These are phyloP conservation scores for Lacanobia oleracea DNA, from an alignment of 2,888 invertebrate genomes.

Conservation along the genomic window DNA sequence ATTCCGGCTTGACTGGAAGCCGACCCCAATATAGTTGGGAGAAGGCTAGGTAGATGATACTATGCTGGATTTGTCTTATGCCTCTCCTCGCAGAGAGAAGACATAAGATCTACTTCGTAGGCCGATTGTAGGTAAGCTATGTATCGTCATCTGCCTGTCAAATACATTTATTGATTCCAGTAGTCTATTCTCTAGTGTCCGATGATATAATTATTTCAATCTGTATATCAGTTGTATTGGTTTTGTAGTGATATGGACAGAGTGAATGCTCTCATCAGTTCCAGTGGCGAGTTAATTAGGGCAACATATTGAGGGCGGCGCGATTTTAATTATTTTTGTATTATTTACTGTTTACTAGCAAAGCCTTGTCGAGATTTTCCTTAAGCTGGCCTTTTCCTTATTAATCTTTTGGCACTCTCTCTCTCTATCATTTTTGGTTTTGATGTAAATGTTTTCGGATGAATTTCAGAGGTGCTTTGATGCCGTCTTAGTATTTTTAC, in stretches of 20 bases:
- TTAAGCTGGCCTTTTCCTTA: background rate
- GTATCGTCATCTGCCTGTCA: no score
- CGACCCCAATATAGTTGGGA: no score
- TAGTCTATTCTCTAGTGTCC: background rate
- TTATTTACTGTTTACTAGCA: background rate
- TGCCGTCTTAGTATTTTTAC: background rate
- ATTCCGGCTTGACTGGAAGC: no score
- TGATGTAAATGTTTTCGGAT: background rate
- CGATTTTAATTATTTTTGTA: background rate
- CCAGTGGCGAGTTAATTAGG: slow-evolving; percentile 32
- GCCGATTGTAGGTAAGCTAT: background rate
- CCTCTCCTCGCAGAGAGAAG: no score
- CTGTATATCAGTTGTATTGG: background rate
- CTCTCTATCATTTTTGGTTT: no score
- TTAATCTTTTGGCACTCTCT: no score
- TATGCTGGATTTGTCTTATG: no score
- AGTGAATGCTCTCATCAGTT: slow-evolving; percentile 39
- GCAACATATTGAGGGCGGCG: slow-evolving; percentile 1
- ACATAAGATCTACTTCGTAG: no score
- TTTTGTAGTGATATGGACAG: slow-evolving; percentile 20
- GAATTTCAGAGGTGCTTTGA: background rate
- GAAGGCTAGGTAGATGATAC: no score
- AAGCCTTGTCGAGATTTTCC: background rate
- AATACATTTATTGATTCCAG: background rate
- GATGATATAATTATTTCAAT: background rate